Base-by-base conservation (phyloP, 2,888 invertebrate genomes). In the Antheraea yamamai region DNA sequence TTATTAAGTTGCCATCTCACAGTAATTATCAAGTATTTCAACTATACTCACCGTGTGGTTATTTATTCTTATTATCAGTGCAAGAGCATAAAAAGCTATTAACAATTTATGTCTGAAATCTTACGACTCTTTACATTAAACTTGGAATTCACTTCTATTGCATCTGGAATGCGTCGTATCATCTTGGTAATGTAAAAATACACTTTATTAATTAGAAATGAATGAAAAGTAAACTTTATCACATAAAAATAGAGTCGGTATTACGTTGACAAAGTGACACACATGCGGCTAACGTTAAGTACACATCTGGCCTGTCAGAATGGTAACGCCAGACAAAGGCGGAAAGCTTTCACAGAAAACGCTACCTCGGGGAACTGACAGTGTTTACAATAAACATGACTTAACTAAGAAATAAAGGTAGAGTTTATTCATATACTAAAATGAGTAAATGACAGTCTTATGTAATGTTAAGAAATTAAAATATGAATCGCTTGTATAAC, bases 261-360 rank as follows among this genome's bases (percentile, higher is more conserved):
- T 73, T 79, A 72, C 66, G 70, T 66, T 72, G 64, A 64, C 23
- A 61, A 64, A 23, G 20, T 55, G 71, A 73, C 74, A 76, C 75
- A 81, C 79, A 77, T 78, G 79, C 77, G 78, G 78, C 74, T 76
- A 76, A 73, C 74, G 73, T 64, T 81, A 77, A 77, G 77, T 77
- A 77, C 77, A 81, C 82, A 79, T 83, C 76, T 79, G 80, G 80
- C 76, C 78, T 78, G 82, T 82, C 77, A 79, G 83, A 84, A 84
- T 83, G 80, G 81, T 79, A 81, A 82, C 76, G 75, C 81, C 78
- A 83, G 80, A 81, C 76, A 80, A 80, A 78, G 79, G 78, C 76
- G 77, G 74, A 79, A 82, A 83, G 87, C 87, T 86, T 85, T 86
- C 84, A 85, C 86, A 85, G 82, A 79, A 79, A 84, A 87, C 81